These are phyloP conservation scores for Adelges cooleyi DNA, from an alignment of 1,140 invertebrate species.

Conservation along the genomic window DNA sequence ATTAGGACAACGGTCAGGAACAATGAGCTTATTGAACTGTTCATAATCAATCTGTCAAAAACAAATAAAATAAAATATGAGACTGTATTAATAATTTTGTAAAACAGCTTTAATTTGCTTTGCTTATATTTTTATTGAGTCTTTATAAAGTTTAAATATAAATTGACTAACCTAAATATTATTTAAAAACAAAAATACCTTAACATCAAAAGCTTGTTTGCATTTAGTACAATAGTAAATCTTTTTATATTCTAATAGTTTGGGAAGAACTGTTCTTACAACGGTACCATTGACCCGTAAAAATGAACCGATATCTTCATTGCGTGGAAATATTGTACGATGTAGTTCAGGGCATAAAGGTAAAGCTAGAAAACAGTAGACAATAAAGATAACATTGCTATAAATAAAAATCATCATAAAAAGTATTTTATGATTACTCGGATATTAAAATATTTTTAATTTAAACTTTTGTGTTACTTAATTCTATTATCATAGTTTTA, in stretches of 20 bases:
- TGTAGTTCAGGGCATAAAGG: slow-evolving; percentile 48
- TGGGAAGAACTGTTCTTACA: slow-evolving; percentile 59
- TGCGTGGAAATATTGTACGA: slow-evolving; percentile 49
- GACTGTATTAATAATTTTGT: slow-evolving; percentile 9
- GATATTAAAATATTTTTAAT: neutral
- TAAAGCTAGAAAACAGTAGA: slow-evolving; percentile 43
- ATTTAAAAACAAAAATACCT: slow-evolving; percentile 41
- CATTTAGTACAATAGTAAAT: slow-evolving; percentile 69
- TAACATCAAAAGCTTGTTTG: slow-evolving; percentile 49
- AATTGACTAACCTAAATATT: neutral
- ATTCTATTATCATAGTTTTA: neutral
- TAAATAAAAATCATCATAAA: neutral
- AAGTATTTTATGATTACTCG: neutral
- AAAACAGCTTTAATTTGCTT: too few species aligned
- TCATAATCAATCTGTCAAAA: slow-evolving; percentile 48
- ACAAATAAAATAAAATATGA: slow-evolving; percentile 1
- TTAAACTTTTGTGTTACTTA: neutral
- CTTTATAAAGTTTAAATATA: too few species aligned
- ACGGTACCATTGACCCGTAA: slow-evolving; percentile 56
- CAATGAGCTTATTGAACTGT: slow-evolving; percentile 48
- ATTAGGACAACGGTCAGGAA: slow-evolving; percentile 50
- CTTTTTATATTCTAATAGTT: slow-evolving; percentile 62
- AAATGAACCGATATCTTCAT: slow-evolving; percentile 54
- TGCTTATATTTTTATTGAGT: too few species aligned
- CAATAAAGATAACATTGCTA: neutral